Base-by-base conservation (phyloP, 2,888 invertebrate genomes). In the Ophioninae sp. region DNA sequence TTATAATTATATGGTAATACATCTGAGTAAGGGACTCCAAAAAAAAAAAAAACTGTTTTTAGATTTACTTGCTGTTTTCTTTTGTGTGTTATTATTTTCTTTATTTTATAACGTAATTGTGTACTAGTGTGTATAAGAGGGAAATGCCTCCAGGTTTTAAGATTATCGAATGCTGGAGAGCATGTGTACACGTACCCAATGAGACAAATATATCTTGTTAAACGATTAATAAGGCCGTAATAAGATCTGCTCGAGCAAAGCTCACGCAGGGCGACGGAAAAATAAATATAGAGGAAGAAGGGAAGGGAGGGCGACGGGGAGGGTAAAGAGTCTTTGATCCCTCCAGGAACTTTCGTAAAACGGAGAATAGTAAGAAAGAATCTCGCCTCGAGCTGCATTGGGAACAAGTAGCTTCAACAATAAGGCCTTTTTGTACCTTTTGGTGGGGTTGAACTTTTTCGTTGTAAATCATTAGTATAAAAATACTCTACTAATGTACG, bases 181-280 rank as follows among this genome's bases (percentile, higher is more conserved):
- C 70, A 59, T 73, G 79, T 83, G 84, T 81, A 83, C 81, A 76
- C 72, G 59, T 65, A 81, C 83, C 79, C 84, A 85, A 83, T 78
- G 86, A 87, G 89, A 91, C 90, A 91, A 91, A 91, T 91, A 90
- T 90, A 91, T 89, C 91, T 91, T 87, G 91, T 91, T 91, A 91
- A 91, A 88, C 87, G 89, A 87, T 89, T 91, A 91, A 91, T 91
- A 91, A 91, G 88, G 87, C 77, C 89, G 89, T 90, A 90, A 90
- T 91, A 88, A 89, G 90, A 90, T 91, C 88, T 88, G 88, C 88
- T 90, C 88, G 87, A 88, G 87, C 75, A 76, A 83, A 85, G 88
- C 87, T 87, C 86, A 77, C 84, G 8, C 37, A 75, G 69, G 81
- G 44, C 44, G 57, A 20, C 30, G 17, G 10, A 23, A 13, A 13